Conservation (phyloP, 2,888 invertebrate species). For the Schizotus pectinicornis region DNA sequence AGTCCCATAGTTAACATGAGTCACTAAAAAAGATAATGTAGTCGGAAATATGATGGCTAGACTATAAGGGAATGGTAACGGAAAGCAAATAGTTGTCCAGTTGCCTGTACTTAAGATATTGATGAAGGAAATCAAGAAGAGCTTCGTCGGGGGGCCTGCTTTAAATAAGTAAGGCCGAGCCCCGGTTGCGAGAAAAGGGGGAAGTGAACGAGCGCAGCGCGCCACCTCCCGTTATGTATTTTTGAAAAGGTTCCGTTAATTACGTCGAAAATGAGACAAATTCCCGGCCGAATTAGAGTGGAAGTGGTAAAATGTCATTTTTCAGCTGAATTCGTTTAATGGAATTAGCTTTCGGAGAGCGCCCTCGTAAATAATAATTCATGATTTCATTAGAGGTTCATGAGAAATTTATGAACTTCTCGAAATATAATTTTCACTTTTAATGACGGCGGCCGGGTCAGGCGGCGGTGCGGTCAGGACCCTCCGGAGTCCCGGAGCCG, state of each 20-base stretch:
- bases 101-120: too few relatives aligned
- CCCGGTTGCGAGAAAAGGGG: too few relatives aligned
- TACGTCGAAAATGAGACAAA: slow-evolving; percentile 12
- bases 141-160: too few relatives aligned
- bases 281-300: slow-evolving; percentile 6
- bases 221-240: background rate
- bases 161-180: too few relatives aligned
- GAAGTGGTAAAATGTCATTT: slow-evolving; percentile 31
- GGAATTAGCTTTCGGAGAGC: slow-evolving; percentile 30
- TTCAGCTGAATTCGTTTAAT: slow-evolving; percentile 32
- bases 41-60: too few relatives aligned
- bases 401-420: slow-evolving; percentile 41
- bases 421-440: slow-evolving; percentile 39
- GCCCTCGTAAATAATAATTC: slow-evolving; percentile 39
- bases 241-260: background rate
- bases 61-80: too few relatives aligned
- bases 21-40: too few relatives aligned
- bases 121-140: too few relatives aligned
- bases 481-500: slow-evolving; percentile 19
- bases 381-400: slow-evolving; percentile 42
- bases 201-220: too few relatives aligned
- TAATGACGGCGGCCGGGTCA: slow-evolving; percentile 31
- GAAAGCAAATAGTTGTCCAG: too few relatives aligned
- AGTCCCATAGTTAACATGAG: too few relatives aligned
- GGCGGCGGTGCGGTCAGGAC: slow-evolving; percentile 18